phyloP scores from a whole-genome alignment of 2,797 vertebrate species.

The Crypturellus tataupa region DNA sequence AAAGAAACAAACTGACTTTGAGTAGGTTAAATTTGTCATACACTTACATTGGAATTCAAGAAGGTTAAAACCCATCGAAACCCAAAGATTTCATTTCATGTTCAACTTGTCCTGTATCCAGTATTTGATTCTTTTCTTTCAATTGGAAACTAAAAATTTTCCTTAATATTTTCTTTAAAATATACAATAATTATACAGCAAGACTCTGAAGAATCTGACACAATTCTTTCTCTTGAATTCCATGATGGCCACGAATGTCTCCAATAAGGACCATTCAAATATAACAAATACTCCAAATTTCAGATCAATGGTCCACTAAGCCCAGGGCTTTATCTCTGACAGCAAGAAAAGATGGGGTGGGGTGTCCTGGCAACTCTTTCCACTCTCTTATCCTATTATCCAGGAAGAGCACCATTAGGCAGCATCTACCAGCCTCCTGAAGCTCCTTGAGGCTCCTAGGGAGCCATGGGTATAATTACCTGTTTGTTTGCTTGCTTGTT shows the following conservation, averaged over 20 bases:
- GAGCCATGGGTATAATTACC: not conserved
- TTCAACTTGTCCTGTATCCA: not conserved
- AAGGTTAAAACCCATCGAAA: not conserved
- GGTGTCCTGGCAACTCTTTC: not conserved
- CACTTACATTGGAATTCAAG: conserved; percentile 1
- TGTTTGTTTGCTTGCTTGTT: not conserved
- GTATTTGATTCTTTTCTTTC: not conserved
- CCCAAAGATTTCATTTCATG: not conserved
- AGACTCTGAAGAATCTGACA: not conserved
- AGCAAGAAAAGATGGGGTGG: not conserved
- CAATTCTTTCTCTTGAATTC: conserved; percentile 6
- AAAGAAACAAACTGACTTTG: not conserved
- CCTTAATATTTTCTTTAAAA: not conserved
- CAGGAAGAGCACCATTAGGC: no score
- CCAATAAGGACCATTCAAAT: not conserved
- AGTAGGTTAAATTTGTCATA: conserved; percentile 27
- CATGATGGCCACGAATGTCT: not conserved
- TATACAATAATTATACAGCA: not conserved
- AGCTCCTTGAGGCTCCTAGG: not conserved
- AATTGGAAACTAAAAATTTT: not conserved
- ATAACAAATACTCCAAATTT: not conserved
- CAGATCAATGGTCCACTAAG: not conserved
- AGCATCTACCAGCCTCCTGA: not conserved
- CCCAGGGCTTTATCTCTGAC: not conserved
- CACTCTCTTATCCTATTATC: not conserved